Percentiles rank a stretch among this genome's conserved stretches.
phyloP scores from a whole-genome alignment of 2,113 vertebrate genomes.

The Rana temporaria region DNA sequence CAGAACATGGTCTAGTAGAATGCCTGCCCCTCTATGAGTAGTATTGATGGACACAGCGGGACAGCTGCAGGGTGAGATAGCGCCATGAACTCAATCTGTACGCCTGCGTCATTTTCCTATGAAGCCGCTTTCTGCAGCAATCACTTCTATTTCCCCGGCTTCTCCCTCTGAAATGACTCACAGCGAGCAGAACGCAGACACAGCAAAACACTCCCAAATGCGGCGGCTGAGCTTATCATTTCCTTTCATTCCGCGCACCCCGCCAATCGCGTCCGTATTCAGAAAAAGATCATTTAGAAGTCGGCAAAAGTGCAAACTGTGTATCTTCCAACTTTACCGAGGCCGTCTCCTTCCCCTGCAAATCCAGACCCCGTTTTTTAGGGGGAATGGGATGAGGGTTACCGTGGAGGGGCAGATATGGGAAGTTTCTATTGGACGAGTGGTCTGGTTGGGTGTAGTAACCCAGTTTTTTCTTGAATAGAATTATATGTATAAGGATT shows the following conservation, averaged over 20 bases:
- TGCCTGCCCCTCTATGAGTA: too few species aligned
- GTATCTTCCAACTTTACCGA: too few species aligned
- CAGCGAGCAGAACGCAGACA: slow-evolving; percentile 1
- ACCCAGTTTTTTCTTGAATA: too few species aligned
- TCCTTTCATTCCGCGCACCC: background rate
- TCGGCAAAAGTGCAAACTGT: too few species aligned
- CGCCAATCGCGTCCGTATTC: background rate
- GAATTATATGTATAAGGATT: too few species aligned
- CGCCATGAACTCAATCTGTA: too few species aligned
- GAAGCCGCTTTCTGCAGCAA: slow-evolving; percentile 25
- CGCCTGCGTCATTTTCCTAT: background rate
- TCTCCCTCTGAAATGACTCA: slow-evolving; percentile 13
- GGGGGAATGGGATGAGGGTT: background rate
- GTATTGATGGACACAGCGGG: background rate
- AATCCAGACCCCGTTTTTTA: background rate
- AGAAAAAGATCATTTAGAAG: background rate
- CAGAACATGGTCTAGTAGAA: too few species aligned
- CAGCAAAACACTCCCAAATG: background rate
- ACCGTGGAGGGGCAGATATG: background rate
- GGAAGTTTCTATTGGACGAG: too few species aligned
- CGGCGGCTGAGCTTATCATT: background rate
- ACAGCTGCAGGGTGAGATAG: background rate
- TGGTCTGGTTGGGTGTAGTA: too few species aligned
- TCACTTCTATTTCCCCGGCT: slow-evolving; percentile 1
- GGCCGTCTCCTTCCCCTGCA: too few species aligned